Percentiles rank a stretch among this genome's conserved stretches.
These are phyloP conservation scores for Conistra vaccinii DNA, from an alignment of 2,888 invertebrate species.

Conservation along the genomic window DNA sequence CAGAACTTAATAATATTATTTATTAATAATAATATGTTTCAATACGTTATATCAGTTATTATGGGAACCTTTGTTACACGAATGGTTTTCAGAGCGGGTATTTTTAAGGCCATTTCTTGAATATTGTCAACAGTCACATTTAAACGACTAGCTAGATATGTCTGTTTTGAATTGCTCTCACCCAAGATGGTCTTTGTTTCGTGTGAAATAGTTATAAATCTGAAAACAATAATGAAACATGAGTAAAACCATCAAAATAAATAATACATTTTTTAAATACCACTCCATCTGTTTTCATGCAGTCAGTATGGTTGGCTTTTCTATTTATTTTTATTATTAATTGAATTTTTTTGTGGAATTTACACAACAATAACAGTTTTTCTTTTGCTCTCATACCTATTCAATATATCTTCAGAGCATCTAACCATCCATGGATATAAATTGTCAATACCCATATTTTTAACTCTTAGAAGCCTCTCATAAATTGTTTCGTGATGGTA, in stretches of 20 bases:
- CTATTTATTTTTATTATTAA: too few relatives aligned
- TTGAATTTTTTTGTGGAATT: not conserved
- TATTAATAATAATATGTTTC: too few relatives aligned
- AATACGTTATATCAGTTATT: slow-evolving; percentile 5
- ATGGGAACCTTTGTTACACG: slow-evolving; percentile 89
- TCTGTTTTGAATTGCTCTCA: slow-evolving; percentile 85
- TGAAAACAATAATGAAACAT: slow-evolving; percentile 66
- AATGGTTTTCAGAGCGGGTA: slow-evolving; percentile 89
- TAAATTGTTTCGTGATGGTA: slow-evolving; percentile 90
- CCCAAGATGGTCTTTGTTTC: slow-evolving; percentile 89
- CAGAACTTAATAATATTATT: slow-evolving; percentile 2
- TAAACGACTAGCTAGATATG: slow-evolving; percentile 89
- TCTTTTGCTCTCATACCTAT: slow-evolving; percentile 82
- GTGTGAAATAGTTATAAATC: slow-evolving; percentile 80
- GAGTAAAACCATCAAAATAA: not conserved
- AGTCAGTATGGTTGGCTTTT: not conserved
- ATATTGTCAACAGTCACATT: slow-evolving; percentile 84
- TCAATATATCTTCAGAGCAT: slow-evolving; percentile 90
- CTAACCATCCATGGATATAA: slow-evolving; percentile 93
- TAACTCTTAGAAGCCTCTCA: slow-evolving; percentile 87
- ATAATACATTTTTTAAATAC: not conserved
- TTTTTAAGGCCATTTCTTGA: slow-evolving; percentile 87
- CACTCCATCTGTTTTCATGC: not conserved
- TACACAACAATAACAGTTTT: not conserved
- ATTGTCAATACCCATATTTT: slow-evolving; percentile 85